Percentiles rank a stretch among this genome's conserved stretches.
phyloP scores from a whole-genome alignment of 2,113 vertebrate genomes.

The Vulpes ferrilata region DNA sequence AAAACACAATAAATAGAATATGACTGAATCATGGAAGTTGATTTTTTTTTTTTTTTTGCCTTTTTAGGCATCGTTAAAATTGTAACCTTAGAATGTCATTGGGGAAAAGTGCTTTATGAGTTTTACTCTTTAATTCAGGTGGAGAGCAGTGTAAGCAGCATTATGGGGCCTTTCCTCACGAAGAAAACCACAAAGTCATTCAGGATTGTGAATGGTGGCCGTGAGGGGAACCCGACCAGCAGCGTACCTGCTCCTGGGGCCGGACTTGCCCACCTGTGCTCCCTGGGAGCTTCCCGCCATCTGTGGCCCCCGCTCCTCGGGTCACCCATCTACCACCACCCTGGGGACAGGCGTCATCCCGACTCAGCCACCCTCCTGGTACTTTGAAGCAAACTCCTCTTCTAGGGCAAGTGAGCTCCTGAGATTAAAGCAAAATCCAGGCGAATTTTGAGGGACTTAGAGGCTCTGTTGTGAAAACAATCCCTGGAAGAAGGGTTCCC shows the following conservation, averaged over 20 bases:
- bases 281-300: accelerated
- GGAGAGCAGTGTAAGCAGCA: neutral
- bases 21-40: neutral
- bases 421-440: neutral
- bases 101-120: neutral
- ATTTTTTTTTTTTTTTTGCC: too few relatives aligned
- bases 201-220: accelerated
- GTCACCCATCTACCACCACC: accelerated
- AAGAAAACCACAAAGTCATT: accelerated
- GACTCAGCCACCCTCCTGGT: neutral
- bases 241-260: accelerated
- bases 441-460: neutral
- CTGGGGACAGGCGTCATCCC: accelerated
- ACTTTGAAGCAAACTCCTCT: neutral
- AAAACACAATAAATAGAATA: too few relatives aligned
- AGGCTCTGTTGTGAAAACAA: neutral
- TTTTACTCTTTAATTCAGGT: neutral
- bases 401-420: neutral
- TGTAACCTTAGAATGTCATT: neutral
- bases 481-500: neutral
- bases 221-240: accelerated
- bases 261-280: accelerated
- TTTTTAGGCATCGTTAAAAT: neutral
- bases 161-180: neutral
- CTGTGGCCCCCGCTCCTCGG: accelerated